phyloP scores from a whole-genome alignment of 2,888 invertebrate genomes.

The Bombylius major region DNA sequence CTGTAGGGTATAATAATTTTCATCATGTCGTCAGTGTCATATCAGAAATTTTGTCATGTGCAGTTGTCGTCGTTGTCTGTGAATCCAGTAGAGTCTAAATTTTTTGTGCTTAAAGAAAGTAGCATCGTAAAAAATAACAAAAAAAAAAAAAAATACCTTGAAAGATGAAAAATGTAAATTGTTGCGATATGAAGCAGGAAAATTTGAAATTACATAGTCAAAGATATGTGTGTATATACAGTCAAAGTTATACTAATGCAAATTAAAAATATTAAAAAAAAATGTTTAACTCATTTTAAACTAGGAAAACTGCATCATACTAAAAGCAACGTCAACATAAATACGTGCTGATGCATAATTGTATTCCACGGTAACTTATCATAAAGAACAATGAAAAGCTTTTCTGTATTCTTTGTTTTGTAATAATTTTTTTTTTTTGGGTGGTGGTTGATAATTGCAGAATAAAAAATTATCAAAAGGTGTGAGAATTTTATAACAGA shows the following conservation, averaged over 20 bases:
- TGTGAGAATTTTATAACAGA: no score
- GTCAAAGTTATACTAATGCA: no score
- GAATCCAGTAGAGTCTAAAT: no score
- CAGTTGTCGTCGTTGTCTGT: background rate
- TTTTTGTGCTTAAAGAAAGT: no score
- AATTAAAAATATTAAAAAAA: background rate
- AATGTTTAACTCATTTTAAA: background rate
- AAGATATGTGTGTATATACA: no score
- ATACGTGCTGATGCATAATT: conserved; percentile 13
- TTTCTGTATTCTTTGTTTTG: background rate
- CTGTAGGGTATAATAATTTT: no score
- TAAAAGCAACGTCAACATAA: conserved; percentile 1
- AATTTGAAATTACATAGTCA: no score
- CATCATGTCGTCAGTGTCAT: background rate
- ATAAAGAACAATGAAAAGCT: conserved; percentile 11
- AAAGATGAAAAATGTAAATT: no score
- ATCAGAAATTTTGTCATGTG: conserved; percentile 9
- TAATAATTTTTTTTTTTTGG: background rate
- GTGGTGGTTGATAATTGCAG: background rate
- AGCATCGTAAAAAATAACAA: no score
- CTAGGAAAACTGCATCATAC: background rate
- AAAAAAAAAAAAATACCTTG: no score
- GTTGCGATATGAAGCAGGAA: no score
- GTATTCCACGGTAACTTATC: background rate
- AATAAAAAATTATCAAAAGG: background rate